A percentile compares a stretch with the other conserved stretches of the same genome.
phyloP scores from a whole-genome alignment of 2,113 vertebrate species.

The Pitta sordida region DNA sequence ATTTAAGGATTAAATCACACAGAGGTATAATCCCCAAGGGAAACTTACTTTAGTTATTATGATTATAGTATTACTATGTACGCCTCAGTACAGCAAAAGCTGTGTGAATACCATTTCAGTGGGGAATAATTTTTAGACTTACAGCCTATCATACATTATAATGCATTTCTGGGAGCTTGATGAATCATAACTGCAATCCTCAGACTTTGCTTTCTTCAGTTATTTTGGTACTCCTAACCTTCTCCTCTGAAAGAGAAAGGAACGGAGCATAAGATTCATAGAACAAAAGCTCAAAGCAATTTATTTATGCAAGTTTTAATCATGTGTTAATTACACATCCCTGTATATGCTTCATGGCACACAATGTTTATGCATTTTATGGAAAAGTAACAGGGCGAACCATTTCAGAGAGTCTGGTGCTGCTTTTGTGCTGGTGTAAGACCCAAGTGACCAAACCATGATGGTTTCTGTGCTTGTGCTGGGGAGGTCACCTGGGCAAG shows the following conservation, averaged over 20 bases:
- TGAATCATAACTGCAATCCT: constrained; percentile 37
- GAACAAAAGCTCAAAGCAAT: background rate
- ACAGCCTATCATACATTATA: constrained; percentile 66
- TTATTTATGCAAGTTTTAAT: background rate
- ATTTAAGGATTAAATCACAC: constrained; percentile 80
- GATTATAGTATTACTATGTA: constrained; percentile 69
- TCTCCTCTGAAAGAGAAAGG: background rate
- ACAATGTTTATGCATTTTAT: background rate
- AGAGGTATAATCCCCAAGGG: constrained; percentile 72
- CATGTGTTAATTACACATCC: background rate
- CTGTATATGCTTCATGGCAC: background rate
- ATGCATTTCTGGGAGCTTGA: constrained; percentile 63
- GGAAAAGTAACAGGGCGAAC: background rate
- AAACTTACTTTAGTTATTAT: constrained; percentile 72
- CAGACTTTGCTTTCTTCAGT: constrained; percentile 10
- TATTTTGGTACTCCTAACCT: background rate
- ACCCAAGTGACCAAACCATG: background rate
- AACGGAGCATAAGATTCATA: background rate
- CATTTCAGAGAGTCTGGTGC: background rate
- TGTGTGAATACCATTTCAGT: constrained; percentile 62
- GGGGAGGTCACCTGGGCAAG: background rate
- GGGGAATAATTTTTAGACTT: constrained; percentile 75
- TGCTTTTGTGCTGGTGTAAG: background rate
- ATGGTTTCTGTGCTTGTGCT: background rate
- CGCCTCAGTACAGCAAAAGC: constrained; percentile 62